Evolutionary conservation across 2,888 invertebrate species (phyloP).

Genomic region (Thera obeliscata): DNA sequence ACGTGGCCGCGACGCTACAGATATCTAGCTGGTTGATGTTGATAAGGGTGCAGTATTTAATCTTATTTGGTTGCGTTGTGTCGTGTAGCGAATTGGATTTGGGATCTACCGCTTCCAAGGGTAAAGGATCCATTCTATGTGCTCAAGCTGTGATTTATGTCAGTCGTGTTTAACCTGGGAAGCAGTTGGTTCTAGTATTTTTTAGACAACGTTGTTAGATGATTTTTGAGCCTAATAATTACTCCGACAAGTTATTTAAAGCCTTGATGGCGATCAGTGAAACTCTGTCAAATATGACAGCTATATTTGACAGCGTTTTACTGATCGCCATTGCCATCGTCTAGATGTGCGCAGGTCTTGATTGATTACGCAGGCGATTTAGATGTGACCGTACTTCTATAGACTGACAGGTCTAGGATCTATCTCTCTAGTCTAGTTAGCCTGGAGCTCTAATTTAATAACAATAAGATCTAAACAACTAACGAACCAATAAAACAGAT

Average conservation of each 20-base stretch:
- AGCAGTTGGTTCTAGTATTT: background rate
- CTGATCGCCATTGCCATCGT: too few relatives aligned
- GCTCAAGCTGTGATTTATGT: constrained; percentile 11
- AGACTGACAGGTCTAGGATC: background rate
- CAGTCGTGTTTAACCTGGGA: background rate
- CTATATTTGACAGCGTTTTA: too few relatives aligned
- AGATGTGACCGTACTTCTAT: too few relatives aligned
- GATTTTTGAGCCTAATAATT: too few relatives aligned
- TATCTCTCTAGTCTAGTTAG: background rate
- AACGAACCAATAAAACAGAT: constrained; percentile 11
- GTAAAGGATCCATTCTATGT: background rate
- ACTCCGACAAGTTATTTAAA: too few relatives aligned
- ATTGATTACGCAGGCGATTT: too few relatives aligned
- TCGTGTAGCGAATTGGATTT: constrained; percentile 31
- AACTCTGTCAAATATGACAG: too few relatives aligned
- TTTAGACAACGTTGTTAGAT: too few relatives aligned
- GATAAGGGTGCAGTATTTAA: constrained; percentile 71
- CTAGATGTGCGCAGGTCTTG: too few relatives aligned
- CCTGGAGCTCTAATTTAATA: background rate
- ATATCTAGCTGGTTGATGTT: constrained; percentile 58
- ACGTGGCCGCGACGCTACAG: constrained; percentile 65
- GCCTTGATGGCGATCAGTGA: too few relatives aligned
- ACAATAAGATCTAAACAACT: background rate
- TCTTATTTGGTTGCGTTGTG: constrained; percentile 55
- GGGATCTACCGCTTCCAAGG: constrained; percentile 16